These are phyloP conservation scores for Epinotia brunnichana DNA, from an alignment of 2,888 invertebrate genomes.

Conservation along the genomic window DNA sequence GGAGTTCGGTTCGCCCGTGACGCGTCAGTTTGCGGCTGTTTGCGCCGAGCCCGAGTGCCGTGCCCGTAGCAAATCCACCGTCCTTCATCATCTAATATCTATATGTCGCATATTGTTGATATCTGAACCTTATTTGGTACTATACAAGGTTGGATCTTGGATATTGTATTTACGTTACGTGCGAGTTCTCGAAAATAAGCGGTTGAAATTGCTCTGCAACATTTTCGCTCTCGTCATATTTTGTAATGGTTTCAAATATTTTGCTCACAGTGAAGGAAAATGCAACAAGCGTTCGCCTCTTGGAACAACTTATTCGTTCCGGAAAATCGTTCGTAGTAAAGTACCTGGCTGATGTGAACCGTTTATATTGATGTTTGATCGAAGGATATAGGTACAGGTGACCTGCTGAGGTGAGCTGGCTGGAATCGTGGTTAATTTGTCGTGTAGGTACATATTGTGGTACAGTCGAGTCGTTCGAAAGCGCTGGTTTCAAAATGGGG, in stretches of 20 bases:
- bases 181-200: neutral
- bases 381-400: neutral
- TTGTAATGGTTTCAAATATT: constrained; percentile 43
- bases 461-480: neutral
- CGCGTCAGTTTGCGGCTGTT: constrained; percentile 55
- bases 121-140: neutral
- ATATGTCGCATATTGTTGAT: neutral
- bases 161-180: neutral
- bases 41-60: constrained; percentile 49
- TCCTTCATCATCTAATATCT: constrained; percentile 1
- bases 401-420: neutral
- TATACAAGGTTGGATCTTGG: neutral
- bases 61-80: constrained; percentile 31
- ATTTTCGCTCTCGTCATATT: constrained; percentile 42
- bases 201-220: constrained; percentile 38
- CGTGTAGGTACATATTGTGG: neutral
- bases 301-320: constrained; percentile 38
- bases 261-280: constrained; percentile 38
- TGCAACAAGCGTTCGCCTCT: constrained; percentile 47
- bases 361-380: constrained; percentile 3
- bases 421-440: neutral
- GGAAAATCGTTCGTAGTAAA: constrained; percentile 17
- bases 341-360: constrained; percentile 8
- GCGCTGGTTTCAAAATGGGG: neutral
- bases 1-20: constrained; percentile 53